These are phyloP conservation scores for Lacanobia oleracea DNA, from an alignment of 2,888 invertebrate genomes.

Conservation along the genomic window DNA sequence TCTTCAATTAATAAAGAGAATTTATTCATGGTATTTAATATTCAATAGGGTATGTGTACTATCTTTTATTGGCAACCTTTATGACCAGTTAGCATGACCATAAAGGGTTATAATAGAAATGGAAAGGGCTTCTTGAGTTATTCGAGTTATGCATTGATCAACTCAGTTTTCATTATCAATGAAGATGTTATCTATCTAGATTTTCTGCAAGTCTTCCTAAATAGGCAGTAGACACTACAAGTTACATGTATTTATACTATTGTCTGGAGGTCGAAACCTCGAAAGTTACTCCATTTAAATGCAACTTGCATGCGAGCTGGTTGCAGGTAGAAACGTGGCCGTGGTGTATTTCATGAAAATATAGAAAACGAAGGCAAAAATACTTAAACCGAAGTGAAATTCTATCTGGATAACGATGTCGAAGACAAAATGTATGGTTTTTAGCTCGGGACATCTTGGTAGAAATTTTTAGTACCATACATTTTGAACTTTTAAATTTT, in stretches of 20 bases:
- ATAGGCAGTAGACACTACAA: not conserved
- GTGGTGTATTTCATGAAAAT: not conserved
- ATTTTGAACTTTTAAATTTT: not conserved
- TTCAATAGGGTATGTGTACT: conserved; percentile 20
- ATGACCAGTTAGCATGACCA: conserved; percentile 12
- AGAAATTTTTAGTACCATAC: no score
- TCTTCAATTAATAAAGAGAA: conserved; percentile 36
- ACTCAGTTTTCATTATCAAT: no score
- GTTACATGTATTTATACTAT: not conserved
- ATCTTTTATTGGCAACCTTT: conserved; percentile 46
- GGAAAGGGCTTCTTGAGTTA: conserved; percentile 1
- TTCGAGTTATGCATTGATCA: no score
- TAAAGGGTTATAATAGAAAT: conserved; percentile 18
- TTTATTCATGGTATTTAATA: conserved; percentile 46
- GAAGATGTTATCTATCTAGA: no score
- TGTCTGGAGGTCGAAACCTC: not conserved
- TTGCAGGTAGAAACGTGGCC: not conserved
- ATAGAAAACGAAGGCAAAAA: not conserved
- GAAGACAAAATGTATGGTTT: not conserved
- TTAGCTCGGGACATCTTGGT: no score
- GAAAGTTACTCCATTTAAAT: not conserved
- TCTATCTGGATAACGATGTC: not conserved
- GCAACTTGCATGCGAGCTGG: no score
- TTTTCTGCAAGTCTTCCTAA: no score
- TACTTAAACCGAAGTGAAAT: not conserved